These are phyloP conservation scores for Halesus radiatus DNA, from an alignment of 1,140 invertebrate species.

Conservation along the genomic window DNA sequence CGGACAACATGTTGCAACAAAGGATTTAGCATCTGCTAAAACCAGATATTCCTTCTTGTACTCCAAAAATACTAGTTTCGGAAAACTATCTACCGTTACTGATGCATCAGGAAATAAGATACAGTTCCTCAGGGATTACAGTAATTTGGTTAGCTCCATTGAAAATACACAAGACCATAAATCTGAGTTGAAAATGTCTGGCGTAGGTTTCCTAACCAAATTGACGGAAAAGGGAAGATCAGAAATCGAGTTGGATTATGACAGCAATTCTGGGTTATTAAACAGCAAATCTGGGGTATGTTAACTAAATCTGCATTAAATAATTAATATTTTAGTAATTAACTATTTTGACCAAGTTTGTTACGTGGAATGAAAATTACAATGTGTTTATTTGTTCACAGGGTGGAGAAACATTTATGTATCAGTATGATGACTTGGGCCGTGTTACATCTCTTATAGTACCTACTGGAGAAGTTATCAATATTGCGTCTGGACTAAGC, in stretches of 20 bases:
- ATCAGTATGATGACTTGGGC: slow-evolving; percentile 90
- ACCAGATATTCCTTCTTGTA: slow-evolving; percentile 95
- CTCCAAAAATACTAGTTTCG: slow-evolving; percentile 96
- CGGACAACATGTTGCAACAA: slow-evolving; percentile 94
- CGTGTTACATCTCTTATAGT: slow-evolving; percentile 87
- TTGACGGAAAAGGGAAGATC: slow-evolving; percentile 84
- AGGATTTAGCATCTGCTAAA: slow-evolving; percentile 92
- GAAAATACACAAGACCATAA: slow-evolving; percentile 95
- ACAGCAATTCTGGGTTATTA: slow-evolving; percentile 84
- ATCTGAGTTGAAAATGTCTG: slow-evolving; percentile 89
- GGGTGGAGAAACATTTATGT: slow-evolving; percentile 90
- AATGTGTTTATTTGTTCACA: slow-evolving; percentile 63
- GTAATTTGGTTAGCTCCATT: slow-evolving; percentile 90
- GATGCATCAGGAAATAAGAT: slow-evolving; percentile 95
- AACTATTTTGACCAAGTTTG: neutral
- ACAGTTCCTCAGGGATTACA: slow-evolving; percentile 91
- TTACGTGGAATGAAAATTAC: neutral
- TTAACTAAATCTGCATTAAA: neutral
- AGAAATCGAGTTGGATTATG: slow-evolving; percentile 88
- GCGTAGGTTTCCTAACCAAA: slow-evolving; percentile 87
- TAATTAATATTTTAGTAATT: neutral
- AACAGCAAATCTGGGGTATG: slow-evolving; percentile 83
- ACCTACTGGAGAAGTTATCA: slow-evolving; percentile 90
- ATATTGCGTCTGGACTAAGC: slow-evolving; percentile 81
- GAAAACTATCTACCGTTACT: slow-evolving; percentile 92